phyloP scores from a whole-genome alignment of 2,797 vertebrate genomes.

The Anguilla pacifica region DNA sequence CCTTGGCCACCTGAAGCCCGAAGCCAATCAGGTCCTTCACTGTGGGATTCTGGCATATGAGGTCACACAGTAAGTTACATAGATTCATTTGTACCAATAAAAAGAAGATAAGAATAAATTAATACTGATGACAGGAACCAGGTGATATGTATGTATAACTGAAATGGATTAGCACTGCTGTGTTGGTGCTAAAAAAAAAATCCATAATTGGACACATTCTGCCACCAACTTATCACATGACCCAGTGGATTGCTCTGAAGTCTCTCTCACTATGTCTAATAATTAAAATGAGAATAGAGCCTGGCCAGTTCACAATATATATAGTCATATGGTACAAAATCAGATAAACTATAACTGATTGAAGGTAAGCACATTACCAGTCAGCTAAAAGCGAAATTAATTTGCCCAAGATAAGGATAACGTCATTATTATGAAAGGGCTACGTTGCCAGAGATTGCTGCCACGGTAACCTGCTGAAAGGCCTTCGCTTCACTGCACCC shows the following conservation, averaged over 20 bases:
- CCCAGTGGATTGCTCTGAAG: not conserved
- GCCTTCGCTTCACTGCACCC: not conserved
- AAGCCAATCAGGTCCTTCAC: slow-evolving; percentile 80
- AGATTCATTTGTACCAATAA: not conserved
- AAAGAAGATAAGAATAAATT: not conserved
- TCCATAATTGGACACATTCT: not conserved
- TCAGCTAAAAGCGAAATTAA: not conserved
- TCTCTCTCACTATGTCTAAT: not conserved
- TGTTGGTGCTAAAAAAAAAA: not conserved
- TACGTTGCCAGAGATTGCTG: not conserved
- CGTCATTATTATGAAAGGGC: not conserved
- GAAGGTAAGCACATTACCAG: too few relatives aligned
- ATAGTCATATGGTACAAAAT: not conserved
- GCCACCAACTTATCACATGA: not conserved
- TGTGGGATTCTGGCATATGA: slow-evolving; percentile 68
- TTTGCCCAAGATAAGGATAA: not conserved
- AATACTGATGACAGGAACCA: not conserved
- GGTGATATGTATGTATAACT: not conserved
- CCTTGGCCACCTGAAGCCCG: slow-evolving; percentile 76
- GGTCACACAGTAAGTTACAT: not conserved
- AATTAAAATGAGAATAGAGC: not conserved
- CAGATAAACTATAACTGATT: not conserved
- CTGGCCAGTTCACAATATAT: not conserved
- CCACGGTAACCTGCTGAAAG: not conserved
- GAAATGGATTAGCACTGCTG: not conserved